Evolutionary conservation across 2,797 vertebrate genomes (phyloP).

Genomic region (Silurus aristotelis): DNA sequence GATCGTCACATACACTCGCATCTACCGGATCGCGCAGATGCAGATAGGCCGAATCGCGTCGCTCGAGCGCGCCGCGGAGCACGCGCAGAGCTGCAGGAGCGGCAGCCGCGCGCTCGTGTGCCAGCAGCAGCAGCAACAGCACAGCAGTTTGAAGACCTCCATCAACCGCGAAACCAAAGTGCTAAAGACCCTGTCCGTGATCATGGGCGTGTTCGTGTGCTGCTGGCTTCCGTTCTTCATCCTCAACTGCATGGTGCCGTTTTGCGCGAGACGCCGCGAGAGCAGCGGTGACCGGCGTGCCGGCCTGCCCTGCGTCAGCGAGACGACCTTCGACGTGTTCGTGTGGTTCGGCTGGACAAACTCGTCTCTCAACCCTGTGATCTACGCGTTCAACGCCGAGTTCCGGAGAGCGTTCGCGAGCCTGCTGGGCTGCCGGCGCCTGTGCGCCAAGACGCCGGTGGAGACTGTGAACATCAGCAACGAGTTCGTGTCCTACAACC

Average conservation of each 20-base stretch:
- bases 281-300: constrained; percentile 61
- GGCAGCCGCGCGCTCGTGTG: constrained; percentile 69
- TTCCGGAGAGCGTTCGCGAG: constrained; percentile 90
- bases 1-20: constrained; percentile 93
- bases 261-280: constrained; percentile 76
- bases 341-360: constrained; percentile 98
- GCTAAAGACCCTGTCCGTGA: constrained; percentile 90
- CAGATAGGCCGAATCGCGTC: constrained; percentile 90
- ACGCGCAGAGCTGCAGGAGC: constrained; percentile 84
- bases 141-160: constrained; percentile 79
- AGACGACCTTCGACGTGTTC: constrained; percentile 91
- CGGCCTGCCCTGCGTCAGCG: constrained; percentile 87
- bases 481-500: constrained; percentile 89
- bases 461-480: constrained; percentile 91
- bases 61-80: constrained; percentile 88
- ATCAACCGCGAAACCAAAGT: constrained; percentile 92
- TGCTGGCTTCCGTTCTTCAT: constrained; percentile 96
- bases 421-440: constrained; percentile 82
- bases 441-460: constrained; percentile 81
- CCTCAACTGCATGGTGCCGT: constrained; percentile 92
- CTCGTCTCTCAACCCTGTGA: constrained; percentile 92
- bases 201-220: constrained; percentile 95
- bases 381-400: constrained; percentile 95
- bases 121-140: constrained; percentile 58
- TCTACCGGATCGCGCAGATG: constrained; percentile 90